A percentile compares a stretch with the other conserved stretches of the same genome.
phyloP scores from a whole-genome alignment of 2,888 invertebrate genomes.

The Brachypalpus laphriformis region DNA sequence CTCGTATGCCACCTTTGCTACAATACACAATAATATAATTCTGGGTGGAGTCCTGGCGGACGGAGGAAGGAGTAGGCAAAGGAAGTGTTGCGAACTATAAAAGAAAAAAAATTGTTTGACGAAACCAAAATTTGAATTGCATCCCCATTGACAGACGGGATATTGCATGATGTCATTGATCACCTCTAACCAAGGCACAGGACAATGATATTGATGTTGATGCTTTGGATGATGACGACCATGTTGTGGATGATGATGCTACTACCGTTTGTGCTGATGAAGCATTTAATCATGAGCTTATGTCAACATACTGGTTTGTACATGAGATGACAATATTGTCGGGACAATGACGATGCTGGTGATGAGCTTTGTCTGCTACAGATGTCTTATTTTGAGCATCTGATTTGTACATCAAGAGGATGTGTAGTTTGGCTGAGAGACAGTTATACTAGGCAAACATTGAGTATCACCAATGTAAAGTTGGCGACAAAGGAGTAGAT shows the following conservation, averaged over 20 bases:
- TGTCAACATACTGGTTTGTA: slow-evolving; percentile 65
- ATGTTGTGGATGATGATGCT: slow-evolving; percentile 24
- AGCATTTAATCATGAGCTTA: slow-evolving; percentile 71
- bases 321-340: slow-evolving; percentile 55
- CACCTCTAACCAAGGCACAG: slow-evolving; percentile 65
- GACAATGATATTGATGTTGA: slow-evolving; percentile 62
- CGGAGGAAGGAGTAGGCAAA: neutral
- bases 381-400: slow-evolving; percentile 53
- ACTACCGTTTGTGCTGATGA: slow-evolving; percentile 57
- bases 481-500: slow-evolving; percentile 16
- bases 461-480: slow-evolving; percentile 4
- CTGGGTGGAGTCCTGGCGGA: neutral
- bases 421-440: neutral
- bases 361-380: slow-evolving; percentile 33
- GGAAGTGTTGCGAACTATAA: slow-evolving; percentile 5
- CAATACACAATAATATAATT: slow-evolving; percentile 19
- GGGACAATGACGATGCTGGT: slow-evolving; percentile 21
- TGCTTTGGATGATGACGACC: slow-evolving; percentile 4
- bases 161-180: slow-evolving; percentile 73
- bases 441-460: neutral
- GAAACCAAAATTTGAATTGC: slow-evolving; percentile 70
- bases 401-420: slow-evolving; percentile 31
- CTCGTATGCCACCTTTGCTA: slow-evolving; percentile 37
- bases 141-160: slow-evolving; percentile 69
- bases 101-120: slow-evolving; percentile 1